Evolutionary conservation across 2,888 invertebrate genomes (phyloP).

Genomic region (Cheilosia grossa): DNA sequence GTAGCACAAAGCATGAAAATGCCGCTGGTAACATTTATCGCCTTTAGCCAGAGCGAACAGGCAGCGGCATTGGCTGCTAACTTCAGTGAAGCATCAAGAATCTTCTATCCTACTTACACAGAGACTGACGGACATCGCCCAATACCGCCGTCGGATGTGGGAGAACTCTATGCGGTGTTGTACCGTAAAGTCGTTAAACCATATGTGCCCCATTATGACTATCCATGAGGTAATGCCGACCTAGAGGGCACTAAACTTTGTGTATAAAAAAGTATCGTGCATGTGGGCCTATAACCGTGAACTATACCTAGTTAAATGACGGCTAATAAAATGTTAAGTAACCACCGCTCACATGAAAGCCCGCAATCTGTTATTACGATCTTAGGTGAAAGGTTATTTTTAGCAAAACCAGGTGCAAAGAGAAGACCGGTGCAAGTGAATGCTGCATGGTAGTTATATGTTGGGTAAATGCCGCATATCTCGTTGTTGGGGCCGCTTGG

Average conservation of each 20-base stretch:
- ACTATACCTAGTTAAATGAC: background rate
- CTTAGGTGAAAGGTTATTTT: background rate
- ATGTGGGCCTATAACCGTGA: background rate
- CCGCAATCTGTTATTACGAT: background rate
- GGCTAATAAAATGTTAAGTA: slow-evolving; percentile 1
- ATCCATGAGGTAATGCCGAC: slow-evolving; percentile 6
- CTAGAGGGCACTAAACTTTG: background rate
- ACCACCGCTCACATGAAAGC: background rate
- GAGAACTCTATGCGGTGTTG: slow-evolving; percentile 41
- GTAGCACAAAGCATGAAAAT: slow-evolving; percentile 32
- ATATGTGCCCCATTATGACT: slow-evolving; percentile 8
- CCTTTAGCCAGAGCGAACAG: slow-evolving; percentile 21
- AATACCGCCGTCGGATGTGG: slow-evolving; percentile 18
- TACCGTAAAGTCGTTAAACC: slow-evolving; percentile 18
- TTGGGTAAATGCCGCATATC: background rate
- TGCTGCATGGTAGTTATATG: background rate
- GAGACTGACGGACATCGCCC: slow-evolving; percentile 18
- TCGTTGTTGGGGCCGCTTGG: background rate
- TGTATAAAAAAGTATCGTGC: too few relatives aligned
- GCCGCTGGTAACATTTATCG: slow-evolving; percentile 22
- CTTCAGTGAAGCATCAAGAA: background rate
- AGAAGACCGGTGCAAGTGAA: background rate
- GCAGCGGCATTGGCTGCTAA: slow-evolving; percentile 9
- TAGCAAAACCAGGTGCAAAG: background rate
- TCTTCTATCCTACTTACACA: slow-evolving; percentile 33